Evolutionary conservation across 2,888 invertebrate species (phyloP), one percentile per base, ranked within the genome.

Genomic region (Thalpophila matura): DNA sequence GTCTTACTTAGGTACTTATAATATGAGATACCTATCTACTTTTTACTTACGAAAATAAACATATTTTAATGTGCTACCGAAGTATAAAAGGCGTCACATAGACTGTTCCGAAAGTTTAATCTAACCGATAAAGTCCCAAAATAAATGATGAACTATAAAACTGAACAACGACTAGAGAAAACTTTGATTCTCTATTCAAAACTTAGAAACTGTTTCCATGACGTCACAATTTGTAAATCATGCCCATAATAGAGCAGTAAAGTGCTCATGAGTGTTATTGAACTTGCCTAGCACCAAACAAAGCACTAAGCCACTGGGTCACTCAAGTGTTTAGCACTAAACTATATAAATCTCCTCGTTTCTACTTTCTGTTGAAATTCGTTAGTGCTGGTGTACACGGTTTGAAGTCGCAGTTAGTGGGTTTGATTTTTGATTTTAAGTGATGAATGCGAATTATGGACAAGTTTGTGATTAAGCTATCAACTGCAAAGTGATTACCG

Each of bases 341-440:
- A 59, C 46, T 72, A 58, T 45, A 60, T 70, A 70, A 65, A 58
- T 65, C 46, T 58, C 26, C 1, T 14, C 42, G 43, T 72, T 56
- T 68, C 77, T 77, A 63, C 62, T 77, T 77, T 74, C 74, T 63
- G 59, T 26, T 26, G 31, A 31, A 47, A 37, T 18, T 7, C 31
- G 12, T 73, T 59, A 73, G 67, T 40, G 45, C 12, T 49, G 43
- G 27, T 45, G 50, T 45, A 57, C 24, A 72, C 31, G 43, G 40
- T 29, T 27, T 29, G 38, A 50, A 69, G 69, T 59, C 29, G 20
- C 3, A 20, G 7, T 14, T 9, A 1, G 9, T 3, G 40, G 20
- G 12, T 56, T 12, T 16, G 3, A 14, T 14, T 10, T 24, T 12
- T 31, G 10, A 12, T 14, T 31, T 31, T 3, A 14, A 7, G 1